Evolutionary conservation across 2,888 invertebrate species (phyloP).

Genomic region (Leptura quadrifasciata): DNA sequence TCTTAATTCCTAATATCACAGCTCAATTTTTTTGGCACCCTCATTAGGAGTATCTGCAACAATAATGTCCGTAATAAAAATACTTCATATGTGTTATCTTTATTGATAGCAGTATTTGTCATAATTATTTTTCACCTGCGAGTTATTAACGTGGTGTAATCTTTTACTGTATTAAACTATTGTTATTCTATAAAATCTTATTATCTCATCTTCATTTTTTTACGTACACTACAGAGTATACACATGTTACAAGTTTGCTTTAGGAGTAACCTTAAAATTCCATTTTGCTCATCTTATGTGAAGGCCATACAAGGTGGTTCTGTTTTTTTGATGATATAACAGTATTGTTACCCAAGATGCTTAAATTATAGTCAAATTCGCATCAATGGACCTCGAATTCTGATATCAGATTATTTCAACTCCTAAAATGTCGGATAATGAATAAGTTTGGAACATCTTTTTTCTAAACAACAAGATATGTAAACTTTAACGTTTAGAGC

Average conservation of each 20-base stretch:
- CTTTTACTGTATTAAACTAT: background rate
- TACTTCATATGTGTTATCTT: conserved; percentile 22
- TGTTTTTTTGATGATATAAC: background rate
- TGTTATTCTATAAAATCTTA: background rate
- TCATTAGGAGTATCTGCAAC: conserved; percentile 27
- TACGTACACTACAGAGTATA: background rate
- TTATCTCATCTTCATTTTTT: background rate
- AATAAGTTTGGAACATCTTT: too few species aligned
- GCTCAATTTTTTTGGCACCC: conserved; percentile 5
- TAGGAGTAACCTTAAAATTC: conserved; percentile 31
- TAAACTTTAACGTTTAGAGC: too few species aligned
- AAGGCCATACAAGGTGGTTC: conserved; percentile 13
- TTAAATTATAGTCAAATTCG: too few species aligned
- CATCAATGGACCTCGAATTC: too few species aligned
- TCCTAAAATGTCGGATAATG: too few species aligned
- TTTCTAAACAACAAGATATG: too few species aligned
- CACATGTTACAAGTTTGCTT: background rate
- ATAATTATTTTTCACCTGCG: conserved; percentile 10
- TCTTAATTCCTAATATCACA: conserved; percentile 52
- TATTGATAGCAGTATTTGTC: conserved; percentile 31
- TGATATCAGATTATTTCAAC: too few species aligned
- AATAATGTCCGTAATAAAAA: conserved; percentile 15
- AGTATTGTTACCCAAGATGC: too few species aligned
- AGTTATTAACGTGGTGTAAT: background rate
- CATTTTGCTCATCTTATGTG: conserved; percentile 29